Percentiles rank a stretch among this genome's conserved stretches.
phyloP scores from a whole-genome alignment of 2,888 invertebrate species.

The Plusia festucae region DNA sequence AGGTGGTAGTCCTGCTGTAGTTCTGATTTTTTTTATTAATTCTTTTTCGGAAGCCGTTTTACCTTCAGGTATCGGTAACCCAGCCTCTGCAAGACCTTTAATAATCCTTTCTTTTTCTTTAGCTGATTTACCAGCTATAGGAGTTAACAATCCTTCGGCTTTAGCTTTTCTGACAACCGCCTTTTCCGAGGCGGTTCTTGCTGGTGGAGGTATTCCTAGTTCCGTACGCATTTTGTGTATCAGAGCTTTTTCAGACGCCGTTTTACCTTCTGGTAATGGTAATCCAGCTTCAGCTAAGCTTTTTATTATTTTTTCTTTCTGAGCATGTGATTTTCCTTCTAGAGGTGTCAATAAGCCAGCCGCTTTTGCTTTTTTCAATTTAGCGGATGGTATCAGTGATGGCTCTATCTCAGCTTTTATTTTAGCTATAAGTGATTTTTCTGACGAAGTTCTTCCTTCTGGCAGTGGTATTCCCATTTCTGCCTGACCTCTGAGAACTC shows the following conservation, averaged over 20 bases:
- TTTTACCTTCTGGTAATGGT: slow-evolving; percentile 45
- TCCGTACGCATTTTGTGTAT: slow-evolving; percentile 51
- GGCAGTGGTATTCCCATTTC: slow-evolving; percentile 43
- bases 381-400: slow-evolving; percentile 12
- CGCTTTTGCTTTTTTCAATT: slow-evolving; percentile 21
- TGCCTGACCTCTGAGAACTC: slow-evolving; percentile 42
- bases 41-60: slow-evolving; percentile 70
- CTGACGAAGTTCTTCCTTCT: slow-evolving; percentile 26
- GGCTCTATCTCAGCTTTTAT: slow-evolving; percentile 42
- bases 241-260: slow-evolving; percentile 37
- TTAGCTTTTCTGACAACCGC: slow-evolving; percentile 64
- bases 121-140: slow-evolving; percentile 65
- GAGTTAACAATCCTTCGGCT: slow-evolving; percentile 69
- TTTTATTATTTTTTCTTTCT: slow-evolving; percentile 34
- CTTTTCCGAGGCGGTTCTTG: slow-evolving; percentile 65
- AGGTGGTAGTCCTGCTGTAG: slow-evolving; percentile 58
- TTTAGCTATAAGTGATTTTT: slow-evolving; percentile 37
- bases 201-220: slow-evolving; percentile 60
- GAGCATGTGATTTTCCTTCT: slow-evolving; percentile 34
- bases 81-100: slow-evolving; percentile 65
- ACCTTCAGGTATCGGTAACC: slow-evolving; percentile 70
- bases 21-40: slow-evolving; percentile 64
- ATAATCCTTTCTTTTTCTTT: slow-evolving; percentile 69
- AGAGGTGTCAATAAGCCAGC: slow-evolving; percentile 25
- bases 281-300: slow-evolving; percentile 21